Evolutionary conservation across 2,797 vertebrate species (phyloP), one percentile per base, ranked within the genome.

Genomic region (Todus mexicanus): DNA sequence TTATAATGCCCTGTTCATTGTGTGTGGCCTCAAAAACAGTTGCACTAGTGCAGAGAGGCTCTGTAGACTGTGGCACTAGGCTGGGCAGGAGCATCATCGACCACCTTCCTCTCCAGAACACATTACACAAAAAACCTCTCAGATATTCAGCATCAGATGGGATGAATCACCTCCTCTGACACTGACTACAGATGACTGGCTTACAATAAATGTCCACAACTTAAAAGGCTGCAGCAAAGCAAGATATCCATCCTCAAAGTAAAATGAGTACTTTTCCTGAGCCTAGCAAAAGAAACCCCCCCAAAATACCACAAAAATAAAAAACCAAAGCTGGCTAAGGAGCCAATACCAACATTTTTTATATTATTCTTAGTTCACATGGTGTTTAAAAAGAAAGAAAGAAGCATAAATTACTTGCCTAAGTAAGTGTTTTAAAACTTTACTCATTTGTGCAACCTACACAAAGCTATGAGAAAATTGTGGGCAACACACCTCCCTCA

Each of bases 151-250:
- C 29, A 3, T 92, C 68, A 93, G 88, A 90, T 84, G 42, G 61
- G 84, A 95, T 94, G 87, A 93, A 92, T 93, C 84, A 89, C 61
- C 78, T 92, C 84, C 71, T 70, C 61, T 63, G 73, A 90, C 88
- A 95, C 71, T 54, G 82, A 87, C 84, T 93, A 84, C 61, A 91
- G 68, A 92, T 74, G 84, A 92, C 53, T 89, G 78, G n/a, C 47
- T 95, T 25, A 61, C 57, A 92, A 83, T 80, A 53, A 94, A 87
- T 7, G 0, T 77, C 93, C 56, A 73, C 3, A 0, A 73, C n/a
- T 86, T 73, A 63, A 4, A 35, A 80, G 56, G 57, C 20, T 73
- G 57, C 63, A 63, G 25, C 18, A 50, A 69, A 89, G 81, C 76
- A 92, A 40, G 50, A 40, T 31, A 93, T 22, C 48, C 33, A 76